These are phyloP conservation scores for Cantharis lateralis DNA, from an alignment of 2,888 invertebrate genomes.

Conservation along the genomic window DNA sequence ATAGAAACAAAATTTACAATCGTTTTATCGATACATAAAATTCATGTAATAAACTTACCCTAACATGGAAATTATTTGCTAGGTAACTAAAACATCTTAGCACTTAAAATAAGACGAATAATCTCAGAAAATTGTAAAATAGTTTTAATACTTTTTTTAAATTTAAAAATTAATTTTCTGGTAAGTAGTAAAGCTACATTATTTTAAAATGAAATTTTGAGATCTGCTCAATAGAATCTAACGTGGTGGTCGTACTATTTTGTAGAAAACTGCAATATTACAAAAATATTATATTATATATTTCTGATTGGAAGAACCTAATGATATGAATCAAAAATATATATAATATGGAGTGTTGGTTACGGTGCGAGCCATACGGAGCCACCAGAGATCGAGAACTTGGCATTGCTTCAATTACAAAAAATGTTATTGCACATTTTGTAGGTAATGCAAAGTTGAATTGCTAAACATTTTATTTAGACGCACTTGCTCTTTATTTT, in stretches of 20 bases:
- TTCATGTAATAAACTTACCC: neutral
- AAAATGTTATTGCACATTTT: neutral
- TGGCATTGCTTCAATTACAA: neutral
- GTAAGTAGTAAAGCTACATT: neutral
- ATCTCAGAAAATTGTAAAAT: neutral
- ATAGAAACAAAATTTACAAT: constrained; percentile 10
- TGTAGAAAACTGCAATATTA: neutral
- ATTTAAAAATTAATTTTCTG: neutral
- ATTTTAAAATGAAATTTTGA: neutral
- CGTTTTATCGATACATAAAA: neutral
- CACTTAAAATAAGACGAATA: neutral
- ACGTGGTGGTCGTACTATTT: neutral
- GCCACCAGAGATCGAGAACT: neutral
- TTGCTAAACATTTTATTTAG: neutral
- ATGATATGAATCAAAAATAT: neutral
- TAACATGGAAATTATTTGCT: neutral
- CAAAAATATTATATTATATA: neutral
- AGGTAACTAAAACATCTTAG: neutral
- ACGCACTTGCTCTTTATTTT: neutral
- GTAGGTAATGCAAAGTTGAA: neutral
- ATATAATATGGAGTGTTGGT: neutral
- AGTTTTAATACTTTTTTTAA: neutral
- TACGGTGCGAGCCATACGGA: neutral
- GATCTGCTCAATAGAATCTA: neutral
- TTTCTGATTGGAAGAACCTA: neutral